Base-by-base conservation (phyloP, 92 coral and sea anemone species). In the Umimayanthus chanpuru region DNA sequence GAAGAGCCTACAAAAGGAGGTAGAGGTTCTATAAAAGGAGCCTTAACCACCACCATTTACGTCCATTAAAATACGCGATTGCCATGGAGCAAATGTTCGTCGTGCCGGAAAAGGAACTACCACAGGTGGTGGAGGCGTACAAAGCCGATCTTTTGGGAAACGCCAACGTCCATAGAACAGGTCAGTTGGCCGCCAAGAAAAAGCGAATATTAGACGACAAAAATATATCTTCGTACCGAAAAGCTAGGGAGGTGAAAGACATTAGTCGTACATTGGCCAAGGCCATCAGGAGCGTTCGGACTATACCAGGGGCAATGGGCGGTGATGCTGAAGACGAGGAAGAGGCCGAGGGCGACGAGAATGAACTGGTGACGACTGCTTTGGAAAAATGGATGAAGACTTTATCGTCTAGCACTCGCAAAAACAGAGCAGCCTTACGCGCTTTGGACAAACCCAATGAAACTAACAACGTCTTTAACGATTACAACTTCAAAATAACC, bases 21-120 rank as follows among this genome's bases (percentile, higher is more conserved):
- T 66, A 66, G 72, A 66, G 72, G 72, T 66, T 66, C 72, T 66
- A 66, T 66, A 66, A 66, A 66, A 66, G 72, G 72, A 21, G 72
- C 29, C 72, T 66, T 66, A 25, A 25, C 72, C 72, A 66, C 3
- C n/a, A 66, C 29, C 72, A 66, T 66, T 66, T 66, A 66, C 29
- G 1, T 66, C 72, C 72, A 66, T 66, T 66, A 6, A 66, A 66
- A 66, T 66, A 66, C n/a, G 29, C 72, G n/a, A 66, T 25, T 25
- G 72, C n/a, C 25, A 77, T 77, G 81, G 81, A 77, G 25, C 49
- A 77, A 77, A 44, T 77, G 81, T 5, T 77, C 30, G 61, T 77
- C 29, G 41, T 77, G 8, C 81, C 81, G 14, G 41, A 41, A 47
- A 77, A 77, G 26, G 81, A 77, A 77, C 7, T 47, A 6, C 65